Evolutionary conservation across 1,140 invertebrate species (phyloP).

Genomic region (Colletes gigas): DNA sequence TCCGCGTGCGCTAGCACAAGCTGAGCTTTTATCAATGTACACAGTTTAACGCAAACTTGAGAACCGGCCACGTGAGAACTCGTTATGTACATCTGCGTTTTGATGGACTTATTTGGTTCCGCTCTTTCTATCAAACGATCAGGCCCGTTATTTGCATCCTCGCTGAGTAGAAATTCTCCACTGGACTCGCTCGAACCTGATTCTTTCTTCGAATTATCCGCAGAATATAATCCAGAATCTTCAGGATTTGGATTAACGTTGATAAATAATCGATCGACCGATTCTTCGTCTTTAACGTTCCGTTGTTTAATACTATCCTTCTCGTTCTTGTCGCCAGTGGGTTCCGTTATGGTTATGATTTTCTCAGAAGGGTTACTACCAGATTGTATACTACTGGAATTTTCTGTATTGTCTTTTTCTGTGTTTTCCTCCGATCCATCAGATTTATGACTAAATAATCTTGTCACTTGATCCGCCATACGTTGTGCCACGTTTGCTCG

Average conservation of each 20-base stretch:
- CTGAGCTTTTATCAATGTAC: slow-evolving; percentile 88
- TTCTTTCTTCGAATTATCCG: slow-evolving; percentile 79
- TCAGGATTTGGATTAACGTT: slow-evolving; percentile 75
- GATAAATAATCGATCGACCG: slow-evolving; percentile 71
- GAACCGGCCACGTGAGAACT: slow-evolving; percentile 66
- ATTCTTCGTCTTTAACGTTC: slow-evolving; percentile 47
- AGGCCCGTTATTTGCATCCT: slow-evolving; percentile 74
- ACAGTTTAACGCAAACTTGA: slow-evolving; percentile 87
- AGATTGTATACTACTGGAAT: slow-evolving; percentile 46
- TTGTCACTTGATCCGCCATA: slow-evolving; percentile 83
- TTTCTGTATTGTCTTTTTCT: slow-evolving; percentile 56
- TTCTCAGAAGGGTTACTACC: slow-evolving; percentile 48
- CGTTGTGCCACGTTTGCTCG: slow-evolving; percentile 81
- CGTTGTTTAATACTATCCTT: slow-evolving; percentile 42
- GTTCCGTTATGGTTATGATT: slow-evolving; percentile 51
- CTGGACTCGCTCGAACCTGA: slow-evolving; percentile 79
- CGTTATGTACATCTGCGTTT: slow-evolving; percentile 39
- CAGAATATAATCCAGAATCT: slow-evolving; percentile 78
- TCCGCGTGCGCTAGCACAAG: slow-evolving; percentile 87
- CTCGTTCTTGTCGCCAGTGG: slow-evolving; percentile 31
- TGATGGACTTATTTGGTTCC: slow-evolving; percentile 53
- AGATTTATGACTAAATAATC: slow-evolving; percentile 80
- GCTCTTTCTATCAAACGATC: slow-evolving; percentile 53
- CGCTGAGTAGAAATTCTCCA: slow-evolving; percentile 78
- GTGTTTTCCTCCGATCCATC: slow-evolving; percentile 63